Conservation (phyloP, 2,888 invertebrate species). For the Drosophila ochracea region DNA sequence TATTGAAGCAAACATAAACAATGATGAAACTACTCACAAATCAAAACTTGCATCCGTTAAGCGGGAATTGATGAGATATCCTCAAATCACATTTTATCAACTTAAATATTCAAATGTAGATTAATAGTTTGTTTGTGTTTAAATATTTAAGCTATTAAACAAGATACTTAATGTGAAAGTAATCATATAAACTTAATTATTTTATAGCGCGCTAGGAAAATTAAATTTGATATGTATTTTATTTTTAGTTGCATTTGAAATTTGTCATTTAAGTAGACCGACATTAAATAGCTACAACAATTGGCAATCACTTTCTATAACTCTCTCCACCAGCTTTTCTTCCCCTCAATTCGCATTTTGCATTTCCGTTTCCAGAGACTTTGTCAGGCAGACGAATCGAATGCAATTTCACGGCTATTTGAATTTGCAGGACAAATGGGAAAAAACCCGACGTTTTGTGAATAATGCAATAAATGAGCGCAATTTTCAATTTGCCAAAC, state of each 20-base stretch:
- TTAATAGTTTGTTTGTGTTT: background rate
- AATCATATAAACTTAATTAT: background rate
- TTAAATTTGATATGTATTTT: background rate
- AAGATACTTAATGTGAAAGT: background rate
- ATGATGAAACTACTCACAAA: background rate
- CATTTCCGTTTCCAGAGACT: slow-evolving; percentile 14
- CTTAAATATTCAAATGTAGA: background rate
- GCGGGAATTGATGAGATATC: background rate
- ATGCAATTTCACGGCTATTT: slow-evolving; percentile 79
- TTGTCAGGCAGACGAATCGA: slow-evolving; percentile 62
- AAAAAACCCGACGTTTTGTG: slow-evolving; percentile 29
- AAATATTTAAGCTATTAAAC: background rate
- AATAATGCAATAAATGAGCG: slow-evolving; percentile 76
- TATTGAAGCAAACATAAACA: background rate
- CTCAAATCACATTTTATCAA: background rate
- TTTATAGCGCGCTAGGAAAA: background rate
- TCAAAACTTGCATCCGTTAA: background rate
- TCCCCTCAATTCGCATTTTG: background rate
- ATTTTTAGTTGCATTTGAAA: background rate
- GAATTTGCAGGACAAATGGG: slow-evolving; percentile 49
- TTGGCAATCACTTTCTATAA: slow-evolving; percentile 10
- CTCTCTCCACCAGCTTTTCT: background rate
- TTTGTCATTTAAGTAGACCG: slow-evolving; percentile 5
- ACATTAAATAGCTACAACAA: slow-evolving; percentile 30
- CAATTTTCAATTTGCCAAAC: slow-evolving; percentile 75